Percentiles rank a stretch among this genome's conserved stretches.
Evolutionary conservation across 1,140 invertebrate species (phyloP).

Genomic region (Alviniconcha marisindica): DNA sequence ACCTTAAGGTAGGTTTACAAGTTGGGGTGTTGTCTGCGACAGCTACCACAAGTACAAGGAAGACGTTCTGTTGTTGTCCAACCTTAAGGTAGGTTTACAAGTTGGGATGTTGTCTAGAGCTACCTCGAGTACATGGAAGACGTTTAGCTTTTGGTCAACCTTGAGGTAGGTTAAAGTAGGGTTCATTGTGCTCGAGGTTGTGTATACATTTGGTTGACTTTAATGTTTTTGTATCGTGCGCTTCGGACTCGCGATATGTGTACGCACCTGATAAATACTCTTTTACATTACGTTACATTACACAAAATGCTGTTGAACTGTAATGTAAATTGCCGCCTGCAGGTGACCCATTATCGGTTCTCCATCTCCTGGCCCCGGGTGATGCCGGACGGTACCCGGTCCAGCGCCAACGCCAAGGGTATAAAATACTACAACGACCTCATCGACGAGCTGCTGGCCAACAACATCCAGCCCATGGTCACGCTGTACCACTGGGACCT

Average conservation of each 20-base stretch:
- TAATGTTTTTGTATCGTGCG: too few relatives aligned
- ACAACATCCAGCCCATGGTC: slow-evolving; percentile 75
- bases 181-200: too few relatives aligned
- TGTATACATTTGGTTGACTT: too few relatives aligned
- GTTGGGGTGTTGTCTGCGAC: too few relatives aligned
- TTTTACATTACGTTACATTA: too few relatives aligned
- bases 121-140: slow-evolving; percentile 83
- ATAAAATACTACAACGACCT: slow-evolving; percentile 71
- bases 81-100: slow-evolving; percentile 76
- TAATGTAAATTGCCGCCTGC: too few relatives aligned
- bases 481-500: slow-evolving; percentile 79
- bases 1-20: too few relatives aligned
- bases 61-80: slow-evolving; percentile 80
- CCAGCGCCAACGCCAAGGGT: slow-evolving; percentile 58
- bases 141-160: slow-evolving; percentile 78
- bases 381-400: slow-evolving; percentile 63
- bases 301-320: too few relatives aligned
- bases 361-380: slow-evolving; percentile 72
- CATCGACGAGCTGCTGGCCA: slow-evolving; percentile 62
- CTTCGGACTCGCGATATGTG: too few relatives aligned
- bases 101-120: too few relatives aligned
- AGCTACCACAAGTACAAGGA: slow-evolving; percentile 83
- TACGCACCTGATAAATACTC: too few relatives aligned
- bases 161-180: too few relatives aligned
- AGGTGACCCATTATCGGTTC: slow-evolving; percentile 72